A percentile compares a stretch with the other conserved stretches of the same genome.
Conservation (phyloP, 1,140 invertebrate species). For the Dendroctonus valens region DNA sequence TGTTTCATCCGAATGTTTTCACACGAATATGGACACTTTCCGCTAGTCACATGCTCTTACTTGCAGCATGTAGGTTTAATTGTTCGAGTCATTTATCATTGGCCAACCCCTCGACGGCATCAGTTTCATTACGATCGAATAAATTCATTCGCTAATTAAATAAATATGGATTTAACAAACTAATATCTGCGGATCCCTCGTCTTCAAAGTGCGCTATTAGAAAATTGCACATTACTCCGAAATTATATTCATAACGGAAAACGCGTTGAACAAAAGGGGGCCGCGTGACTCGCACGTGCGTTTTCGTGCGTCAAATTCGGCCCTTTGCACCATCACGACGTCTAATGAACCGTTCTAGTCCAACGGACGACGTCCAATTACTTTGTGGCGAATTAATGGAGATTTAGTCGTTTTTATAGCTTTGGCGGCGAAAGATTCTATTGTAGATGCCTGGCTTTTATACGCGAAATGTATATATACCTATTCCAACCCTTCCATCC, state of each 20-base stretch:
- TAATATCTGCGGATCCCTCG: slow-evolving; percentile 6
- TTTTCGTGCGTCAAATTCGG: slow-evolving; percentile 18
- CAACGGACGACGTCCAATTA: slow-evolving; percentile 47
- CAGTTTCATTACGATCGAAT: slow-evolving; percentile 16
- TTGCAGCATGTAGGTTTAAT: too few species aligned
- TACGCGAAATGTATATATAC: too few species aligned
- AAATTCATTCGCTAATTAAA: slow-evolving; percentile 24
- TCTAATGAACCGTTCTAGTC: slow-evolving; percentile 43
- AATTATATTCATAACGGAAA: slow-evolving; percentile 33
- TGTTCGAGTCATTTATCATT: too few species aligned
- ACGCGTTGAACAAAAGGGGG: slow-evolving; percentile 32
- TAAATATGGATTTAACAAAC: slow-evolving; percentile 28
- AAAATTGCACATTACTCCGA: slow-evolving; percentile 23
- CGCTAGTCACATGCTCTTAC: too few species aligned
- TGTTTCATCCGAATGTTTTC: too few species aligned
- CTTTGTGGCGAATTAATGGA: slow-evolving; percentile 41
- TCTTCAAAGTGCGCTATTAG: slow-evolving; percentile 21
- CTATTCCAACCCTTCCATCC: too few species aligned
- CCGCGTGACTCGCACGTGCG: slow-evolving; percentile 38
- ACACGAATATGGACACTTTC: too few species aligned
- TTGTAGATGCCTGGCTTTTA: too few species aligned
- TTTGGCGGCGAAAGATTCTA: too few species aligned
- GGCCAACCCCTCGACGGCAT: background rate
- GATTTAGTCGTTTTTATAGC: background rate
- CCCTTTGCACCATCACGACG: slow-evolving; percentile 30